Evolutionary conservation across 92 coral and sea anemone species (phyloP).

Genomic region (Scolanthus callimorphus): DNA sequence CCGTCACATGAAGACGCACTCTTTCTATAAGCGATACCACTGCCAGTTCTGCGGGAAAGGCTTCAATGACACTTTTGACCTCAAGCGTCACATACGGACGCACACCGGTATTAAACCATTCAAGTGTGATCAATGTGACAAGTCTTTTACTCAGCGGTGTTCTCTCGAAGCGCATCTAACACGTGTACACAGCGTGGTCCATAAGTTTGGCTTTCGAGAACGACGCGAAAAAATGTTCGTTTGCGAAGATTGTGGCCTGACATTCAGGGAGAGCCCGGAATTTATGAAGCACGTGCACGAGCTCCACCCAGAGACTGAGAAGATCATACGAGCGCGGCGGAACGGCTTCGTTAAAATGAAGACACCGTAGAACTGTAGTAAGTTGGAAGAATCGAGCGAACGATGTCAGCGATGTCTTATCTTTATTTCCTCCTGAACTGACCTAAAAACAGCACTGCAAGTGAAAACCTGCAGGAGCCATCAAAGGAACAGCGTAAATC

Average conservation of each 20-base stretch:
- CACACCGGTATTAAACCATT: slow-evolving; percentile 98
- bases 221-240: slow-evolving; percentile 88
- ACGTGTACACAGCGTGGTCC: slow-evolving; percentile 89
- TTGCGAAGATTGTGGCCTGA: slow-evolving; percentile 91
- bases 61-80: slow-evolving; percentile 93
- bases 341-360: slow-evolving; percentile 60
- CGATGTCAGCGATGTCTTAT: no score
- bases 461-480: no score
- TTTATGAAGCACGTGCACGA: slow-evolving; percentile 94
- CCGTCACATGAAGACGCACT: slow-evolving; percentile 98
- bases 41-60: slow-evolving; percentile 97
- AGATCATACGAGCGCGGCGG: slow-evolving; percentile 73
- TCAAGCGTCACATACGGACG: slow-evolving; percentile 96
- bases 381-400: no score
- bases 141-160: slow-evolving; percentile 94
- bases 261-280: slow-evolving; percentile 85
- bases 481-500: no score
- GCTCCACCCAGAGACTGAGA: slow-evolving; percentile 89
- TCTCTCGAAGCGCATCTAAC: slow-evolving; percentile 96
- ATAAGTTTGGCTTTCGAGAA: slow-evolving; percentile 94
- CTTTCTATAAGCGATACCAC: slow-evolving; percentile 96
- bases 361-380: slow-evolving; percentile 21
- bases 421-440: no score
- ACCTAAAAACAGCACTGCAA: no score
- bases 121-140: slow-evolving; percentile 87